Evolutionary conservation across 2,888 invertebrate genomes (phyloP).

Genomic region (Eupithecia pulchellata): DNA sequence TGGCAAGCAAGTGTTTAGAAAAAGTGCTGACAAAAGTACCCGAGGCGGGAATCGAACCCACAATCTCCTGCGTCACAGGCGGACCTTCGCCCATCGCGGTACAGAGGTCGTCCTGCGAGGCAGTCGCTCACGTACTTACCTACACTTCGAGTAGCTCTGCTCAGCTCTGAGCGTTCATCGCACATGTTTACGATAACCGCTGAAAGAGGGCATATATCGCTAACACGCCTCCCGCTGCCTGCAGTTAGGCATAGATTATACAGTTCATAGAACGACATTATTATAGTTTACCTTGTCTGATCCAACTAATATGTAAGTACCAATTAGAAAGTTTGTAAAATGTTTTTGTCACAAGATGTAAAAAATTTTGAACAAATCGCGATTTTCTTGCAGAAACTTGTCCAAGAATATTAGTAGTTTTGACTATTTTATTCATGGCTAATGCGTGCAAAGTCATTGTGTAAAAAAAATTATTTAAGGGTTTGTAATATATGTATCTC

Average conservation of each 20-base stretch:
- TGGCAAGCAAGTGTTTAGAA: too few species aligned
- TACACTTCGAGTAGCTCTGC: slow-evolving; percentile 28
- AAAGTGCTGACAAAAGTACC: too few species aligned
- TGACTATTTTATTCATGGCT: not conserved
- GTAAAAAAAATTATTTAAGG: too few species aligned
- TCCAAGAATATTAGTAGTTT: not conserved
- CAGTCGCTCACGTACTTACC: not conserved
- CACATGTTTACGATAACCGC: slow-evolving; percentile 58
- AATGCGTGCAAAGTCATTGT: not conserved
- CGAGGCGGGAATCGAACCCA: too few species aligned
- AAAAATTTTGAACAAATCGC: not conserved
- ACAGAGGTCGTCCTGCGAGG: not conserved
- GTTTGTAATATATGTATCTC: too few species aligned
- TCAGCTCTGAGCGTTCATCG: slow-evolving; percentile 53
- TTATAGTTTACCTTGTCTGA: not conserved
- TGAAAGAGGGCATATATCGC: slow-evolving; percentile 59
- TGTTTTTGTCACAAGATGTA: not conserved
- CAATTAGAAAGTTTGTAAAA: too few species aligned
- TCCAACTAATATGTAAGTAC: too few species aligned
- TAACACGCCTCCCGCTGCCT: slow-evolving; percentile 48
- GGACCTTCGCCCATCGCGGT: too few species aligned
- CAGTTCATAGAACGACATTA: not conserved
- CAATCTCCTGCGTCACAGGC: too few species aligned
- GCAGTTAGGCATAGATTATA: slow-evolving; percentile 45
- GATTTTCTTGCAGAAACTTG: not conserved